phyloP scores from a whole-genome alignment of 2,888 invertebrate genomes.

The Clistopyga incitator region DNA sequence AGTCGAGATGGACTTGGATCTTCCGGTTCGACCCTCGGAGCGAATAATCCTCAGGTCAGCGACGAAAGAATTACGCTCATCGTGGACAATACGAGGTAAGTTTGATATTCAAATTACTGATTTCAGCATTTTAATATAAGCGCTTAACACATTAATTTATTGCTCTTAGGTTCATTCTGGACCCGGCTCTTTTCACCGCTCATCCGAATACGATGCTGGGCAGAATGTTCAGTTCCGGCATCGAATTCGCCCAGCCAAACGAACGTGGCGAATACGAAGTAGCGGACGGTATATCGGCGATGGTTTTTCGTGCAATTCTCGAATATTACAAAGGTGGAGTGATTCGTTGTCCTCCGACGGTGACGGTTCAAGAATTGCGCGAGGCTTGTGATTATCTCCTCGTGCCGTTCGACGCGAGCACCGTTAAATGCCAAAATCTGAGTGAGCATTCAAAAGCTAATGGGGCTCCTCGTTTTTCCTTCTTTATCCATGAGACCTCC shows the following conservation, averaged over 20 bases:
- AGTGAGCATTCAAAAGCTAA: constrained; percentile 87
- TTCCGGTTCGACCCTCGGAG: constrained; percentile 82
- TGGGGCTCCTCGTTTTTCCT: neutral
- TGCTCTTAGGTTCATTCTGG: constrained; percentile 90
- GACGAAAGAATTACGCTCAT: constrained; percentile 95
- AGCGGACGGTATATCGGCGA: constrained; percentile 98
- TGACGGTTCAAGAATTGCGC: constrained; percentile 97
- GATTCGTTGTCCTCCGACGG: constrained; percentile 97
- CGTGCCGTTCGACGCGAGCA: constrained; percentile 98
- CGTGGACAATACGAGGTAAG: constrained; percentile 95
- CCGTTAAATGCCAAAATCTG: constrained; percentile 98
- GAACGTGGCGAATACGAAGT: constrained; percentile 98
- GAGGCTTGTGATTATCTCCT: constrained; percentile 99
- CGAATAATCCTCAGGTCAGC: constrained; percentile 84
- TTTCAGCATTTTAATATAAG: too few species aligned
- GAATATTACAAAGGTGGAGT: constrained; percentile 97
- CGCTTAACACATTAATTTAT: neutral
- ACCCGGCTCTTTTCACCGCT: constrained; percentile 95
- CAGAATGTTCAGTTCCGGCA: constrained; percentile 98
- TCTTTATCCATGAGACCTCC: constrained; percentile 12
- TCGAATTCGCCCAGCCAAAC: constrained; percentile 97
- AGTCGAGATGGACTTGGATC: constrained; percentile 78
- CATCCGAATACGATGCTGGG: constrained; percentile 99
- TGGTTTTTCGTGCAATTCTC: constrained; percentile 96
- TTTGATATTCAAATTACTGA: constrained; percentile 5